Percentiles rank a stretch among this genome's conserved stretches.
Evolutionary conservation across 2,113 vertebrate genomes (phyloP).

Genomic region (Channa maculata): DNA sequence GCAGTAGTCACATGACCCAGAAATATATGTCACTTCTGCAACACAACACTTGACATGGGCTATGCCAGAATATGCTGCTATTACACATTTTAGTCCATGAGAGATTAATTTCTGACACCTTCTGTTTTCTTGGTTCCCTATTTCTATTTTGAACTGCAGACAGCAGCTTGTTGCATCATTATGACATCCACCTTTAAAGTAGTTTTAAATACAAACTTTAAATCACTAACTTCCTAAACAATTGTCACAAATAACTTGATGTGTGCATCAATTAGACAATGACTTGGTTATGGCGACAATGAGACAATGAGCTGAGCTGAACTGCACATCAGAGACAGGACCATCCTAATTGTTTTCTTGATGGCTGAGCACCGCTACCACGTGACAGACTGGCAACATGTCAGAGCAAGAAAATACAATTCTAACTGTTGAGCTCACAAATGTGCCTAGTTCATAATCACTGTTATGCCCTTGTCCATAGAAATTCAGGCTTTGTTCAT

Average conservation of each 20-base stretch:
- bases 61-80: too few relatives aligned
- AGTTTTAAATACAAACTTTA: not conserved
- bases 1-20: not conserved
- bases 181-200: not conserved
- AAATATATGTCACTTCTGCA: not conserved
- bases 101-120: not conserved
- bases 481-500: not conserved
- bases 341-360: constrained; percentile 5
- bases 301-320: constrained; percentile 3
- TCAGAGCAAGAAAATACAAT: constrained; percentile 28
- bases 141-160: not conserved
- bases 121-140: not conserved
- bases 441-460: not conserved
- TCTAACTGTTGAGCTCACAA: constrained; percentile 13
- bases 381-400: constrained; percentile 37
- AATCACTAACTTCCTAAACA: constrained; percentile 3
- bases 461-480: not conserved
- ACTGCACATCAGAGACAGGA: constrained; percentile 21
- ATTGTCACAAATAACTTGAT: constrained; percentile 8
- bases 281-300: constrained; percentile 15
- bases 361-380: constrained; percentile 42
- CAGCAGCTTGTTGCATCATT: not conserved
- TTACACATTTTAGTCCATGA: too few relatives aligned
- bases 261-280: constrained; percentile 23
- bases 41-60: not conserved